A percentile compares a stretch with the other conserved stretches of the same genome.
These are phyloP conservation scores for Elephantulus edwardii DNA, from an alignment of 2,113 vertebrate genomes.

Conservation along the genomic window DNA sequence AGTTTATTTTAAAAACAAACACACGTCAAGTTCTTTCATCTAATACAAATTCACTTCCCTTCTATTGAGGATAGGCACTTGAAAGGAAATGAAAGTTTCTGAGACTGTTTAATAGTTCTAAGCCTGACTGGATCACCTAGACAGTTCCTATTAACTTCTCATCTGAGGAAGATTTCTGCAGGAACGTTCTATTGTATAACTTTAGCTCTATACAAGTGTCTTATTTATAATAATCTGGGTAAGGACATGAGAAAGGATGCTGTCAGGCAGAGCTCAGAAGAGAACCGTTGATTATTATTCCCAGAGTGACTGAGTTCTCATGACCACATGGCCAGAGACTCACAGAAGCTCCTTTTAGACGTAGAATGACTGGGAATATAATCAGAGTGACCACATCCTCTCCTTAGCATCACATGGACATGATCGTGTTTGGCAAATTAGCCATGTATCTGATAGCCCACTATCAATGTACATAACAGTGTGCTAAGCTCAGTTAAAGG, in stretches of 20 bases:
- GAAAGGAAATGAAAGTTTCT: conserved; percentile 45
- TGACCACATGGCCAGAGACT: conserved; percentile 56
- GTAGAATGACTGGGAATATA: conserved; percentile 43
- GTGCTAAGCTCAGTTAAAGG: background rate
- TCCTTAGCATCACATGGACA: conserved; percentile 64
- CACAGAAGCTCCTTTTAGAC: conserved; percentile 71
- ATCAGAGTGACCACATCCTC: conserved; percentile 65
- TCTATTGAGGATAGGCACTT: background rate
- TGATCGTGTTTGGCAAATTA: background rate
- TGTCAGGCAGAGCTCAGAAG: conserved; percentile 64
- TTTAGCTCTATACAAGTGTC: conserved; percentile 41
- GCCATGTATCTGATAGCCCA: background rate
- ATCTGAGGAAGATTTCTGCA: background rate
- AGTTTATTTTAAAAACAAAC: conserved; percentile 45
- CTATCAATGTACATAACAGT: background rate
- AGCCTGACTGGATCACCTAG: background rate
- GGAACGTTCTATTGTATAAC: background rate
- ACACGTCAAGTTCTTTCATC: conserved; percentile 43
- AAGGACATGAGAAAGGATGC: conserved; percentile 41
- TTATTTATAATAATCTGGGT: conserved; percentile 55
- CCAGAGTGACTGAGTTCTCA: conserved; percentile 54
- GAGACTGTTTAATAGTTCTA: conserved; percentile 3
- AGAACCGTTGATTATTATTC: conserved; percentile 55
- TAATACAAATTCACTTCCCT: conserved; percentile 15
- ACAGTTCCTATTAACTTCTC: background rate